Evolutionary conservation across 2,113 vertebrate species (phyloP).

Genomic region (Microtus oregoni): DNA sequence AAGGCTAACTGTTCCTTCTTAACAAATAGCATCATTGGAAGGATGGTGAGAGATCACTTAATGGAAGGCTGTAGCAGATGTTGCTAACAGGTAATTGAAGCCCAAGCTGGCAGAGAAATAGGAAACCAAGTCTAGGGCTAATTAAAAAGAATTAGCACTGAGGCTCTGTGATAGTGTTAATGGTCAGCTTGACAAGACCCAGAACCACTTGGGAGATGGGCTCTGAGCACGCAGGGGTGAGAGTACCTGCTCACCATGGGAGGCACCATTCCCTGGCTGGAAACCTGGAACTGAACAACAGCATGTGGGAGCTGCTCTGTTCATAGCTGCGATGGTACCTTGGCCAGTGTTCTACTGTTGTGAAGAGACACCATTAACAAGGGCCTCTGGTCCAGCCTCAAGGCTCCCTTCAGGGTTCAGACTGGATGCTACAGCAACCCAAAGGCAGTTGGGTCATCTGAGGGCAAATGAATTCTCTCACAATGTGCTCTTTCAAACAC

Average conservation of each 20-base stretch:
- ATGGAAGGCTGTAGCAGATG: neutral
- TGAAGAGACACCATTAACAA: neutral
- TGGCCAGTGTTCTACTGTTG: too few species aligned
- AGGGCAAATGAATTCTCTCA: too few species aligned
- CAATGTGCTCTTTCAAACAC: too few species aligned
- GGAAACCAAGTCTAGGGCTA: neutral
- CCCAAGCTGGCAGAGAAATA: neutral
- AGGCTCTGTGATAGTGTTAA: neutral
- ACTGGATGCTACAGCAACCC: too few species aligned
- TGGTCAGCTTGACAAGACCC: neutral
- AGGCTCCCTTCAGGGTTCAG: too few species aligned
- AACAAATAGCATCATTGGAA: neutral
- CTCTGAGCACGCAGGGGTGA: neutral
- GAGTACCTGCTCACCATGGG: neutral
- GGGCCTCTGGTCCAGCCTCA: too few species aligned
- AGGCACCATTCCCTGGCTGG: neutral
- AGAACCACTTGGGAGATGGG: neutral
- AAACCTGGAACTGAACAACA: neutral
- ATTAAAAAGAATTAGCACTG: neutral
- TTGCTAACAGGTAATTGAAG: neutral
- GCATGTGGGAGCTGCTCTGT: neutral
- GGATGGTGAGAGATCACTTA: neutral
- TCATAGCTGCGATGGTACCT: too few species aligned
- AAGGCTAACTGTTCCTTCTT: neutral
- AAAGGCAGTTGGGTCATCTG: too few species aligned